Evolutionary conservation across 35 echinoderm and acorn worm genomes (phyloP), one percentile per base, ranked within the genome.

Genomic region (Lytechinus pictus): DNA sequence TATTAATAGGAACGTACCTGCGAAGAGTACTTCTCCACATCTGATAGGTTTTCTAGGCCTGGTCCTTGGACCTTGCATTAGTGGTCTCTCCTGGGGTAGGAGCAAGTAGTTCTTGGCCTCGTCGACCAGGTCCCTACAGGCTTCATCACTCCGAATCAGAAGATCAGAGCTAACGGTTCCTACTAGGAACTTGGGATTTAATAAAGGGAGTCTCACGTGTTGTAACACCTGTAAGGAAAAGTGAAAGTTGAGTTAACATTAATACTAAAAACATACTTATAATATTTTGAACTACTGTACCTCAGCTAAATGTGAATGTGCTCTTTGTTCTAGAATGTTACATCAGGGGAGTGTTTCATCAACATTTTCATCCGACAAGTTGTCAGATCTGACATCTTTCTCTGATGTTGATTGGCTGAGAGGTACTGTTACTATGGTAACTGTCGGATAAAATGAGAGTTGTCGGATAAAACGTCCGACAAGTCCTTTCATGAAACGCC

Each of bases 31-130:
- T 66, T 99, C 98, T 29, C 98, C 98, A 95, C 97, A 99, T 72
- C 97, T 86, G 21, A 99, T 99, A 44, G 98, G 98, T 86, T 99
- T 99, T 13, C 98, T 95, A 27, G 98, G 98, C 61, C 97, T 94
- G 9, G 98, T 98, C 54, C 98, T 96, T 4, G 98, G 97, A 87
- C 98, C 97, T 92, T 99, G 97, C 98, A 99, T 99, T 71, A 99
- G 89, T 14, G 98, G 98, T 91, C 98, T 95, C 95, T 99, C 98
- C 93, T 99, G 98, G 24, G 98, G 98, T 7, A 99, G 53, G 52
- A 99, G 95, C 12, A 99, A 94, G 93, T 99, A 99, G 86, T 99
- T 99, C 86, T 99, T 99, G 60, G 98, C 98, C 91, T 99, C 98
- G 89, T 99, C 98, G n/a, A 99, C 98, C 0, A 99, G 95, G 87